Percentiles rank a stretch among this genome's conserved stretches.
These are phyloP conservation scores for Podargus strigoides DNA, from an alignment of 2,797 vertebrate genomes.

Conservation along the genomic window DNA sequence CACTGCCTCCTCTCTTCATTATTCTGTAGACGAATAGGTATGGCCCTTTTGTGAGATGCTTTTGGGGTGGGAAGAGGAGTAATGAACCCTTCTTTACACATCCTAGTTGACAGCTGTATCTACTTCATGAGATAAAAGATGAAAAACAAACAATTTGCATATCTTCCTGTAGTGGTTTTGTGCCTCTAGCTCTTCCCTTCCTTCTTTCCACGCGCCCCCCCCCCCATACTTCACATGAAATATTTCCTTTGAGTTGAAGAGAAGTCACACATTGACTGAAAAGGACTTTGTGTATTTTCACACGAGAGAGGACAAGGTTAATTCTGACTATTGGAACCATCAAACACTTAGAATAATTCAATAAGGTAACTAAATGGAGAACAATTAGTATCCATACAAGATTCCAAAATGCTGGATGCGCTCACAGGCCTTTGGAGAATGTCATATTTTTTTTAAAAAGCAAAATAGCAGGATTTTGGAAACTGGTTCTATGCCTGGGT, in stretches of 20 bases:
- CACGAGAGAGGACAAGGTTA: background rate
- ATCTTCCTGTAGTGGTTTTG: background rate
- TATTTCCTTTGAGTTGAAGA: background rate
- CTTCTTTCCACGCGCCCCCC: too few relatives aligned
- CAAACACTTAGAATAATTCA: background rate
- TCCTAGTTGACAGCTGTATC: background rate
- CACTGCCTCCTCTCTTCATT: background rate
- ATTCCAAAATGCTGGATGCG: background rate
- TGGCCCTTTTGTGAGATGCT: background rate
- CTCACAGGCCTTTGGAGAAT: background rate
- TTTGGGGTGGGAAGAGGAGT: background rate
- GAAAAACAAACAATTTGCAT: background rate
- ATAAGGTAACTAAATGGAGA: background rate
- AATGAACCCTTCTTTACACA: background rate
- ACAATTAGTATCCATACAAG: background rate
- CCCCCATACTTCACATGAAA: too few relatives aligned
- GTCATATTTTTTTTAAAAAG: background rate
- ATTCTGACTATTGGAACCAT: background rate
- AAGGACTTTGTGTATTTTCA: background rate
- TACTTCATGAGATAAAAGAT: background rate
- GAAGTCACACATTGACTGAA: background rate
- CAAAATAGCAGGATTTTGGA: background rate
- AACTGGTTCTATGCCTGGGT: background rate
- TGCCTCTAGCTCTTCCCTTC: background rate
- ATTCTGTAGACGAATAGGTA: background rate